These are phyloP conservation scores for Pseudochirops corinnae DNA, from an alignment of 2,797 vertebrate species.

Conservation along the genomic window DNA sequence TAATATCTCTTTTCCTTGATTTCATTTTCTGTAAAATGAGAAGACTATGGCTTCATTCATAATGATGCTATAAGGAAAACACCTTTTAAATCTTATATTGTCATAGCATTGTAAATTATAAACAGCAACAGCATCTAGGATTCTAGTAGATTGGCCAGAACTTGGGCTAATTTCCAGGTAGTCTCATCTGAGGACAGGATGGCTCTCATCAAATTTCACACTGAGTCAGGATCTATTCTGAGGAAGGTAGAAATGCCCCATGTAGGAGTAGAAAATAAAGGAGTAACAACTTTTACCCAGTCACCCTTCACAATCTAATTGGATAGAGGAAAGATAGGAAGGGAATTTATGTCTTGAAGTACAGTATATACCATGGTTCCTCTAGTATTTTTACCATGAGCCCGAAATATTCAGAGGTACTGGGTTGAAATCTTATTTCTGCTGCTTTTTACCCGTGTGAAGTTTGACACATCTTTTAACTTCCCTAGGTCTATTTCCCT, in stretches of 20 bases:
- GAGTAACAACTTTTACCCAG: neutral
- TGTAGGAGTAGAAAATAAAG: neutral
- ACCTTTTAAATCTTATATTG: neutral
- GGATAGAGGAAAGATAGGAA: neutral
- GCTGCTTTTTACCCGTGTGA: neutral
- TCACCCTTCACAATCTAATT: neutral
- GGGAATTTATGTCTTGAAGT: neutral
- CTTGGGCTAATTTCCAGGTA: neutral
- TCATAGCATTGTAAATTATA: neutral
- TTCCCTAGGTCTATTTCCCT: neutral
- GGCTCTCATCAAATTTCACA: neutral
- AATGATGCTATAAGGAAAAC: neutral
- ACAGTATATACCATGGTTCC: neutral
- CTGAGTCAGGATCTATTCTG: neutral
- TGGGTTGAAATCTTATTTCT: neutral
- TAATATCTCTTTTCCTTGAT: neutral
- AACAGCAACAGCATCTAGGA: neutral
- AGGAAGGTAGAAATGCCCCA: neutral
- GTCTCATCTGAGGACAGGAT: neutral
- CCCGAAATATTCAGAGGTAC: neutral
- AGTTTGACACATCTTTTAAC: neutral
- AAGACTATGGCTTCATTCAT: neutral
- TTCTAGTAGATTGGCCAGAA: neutral
- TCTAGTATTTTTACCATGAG: neutral
- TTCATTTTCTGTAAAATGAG: neutral